A percentile compares a stretch with the other conserved stretches of the same genome.
phyloP scores from a whole-genome alignment of 2,888 invertebrate species.

The Watsonalla cultraria region DNA sequence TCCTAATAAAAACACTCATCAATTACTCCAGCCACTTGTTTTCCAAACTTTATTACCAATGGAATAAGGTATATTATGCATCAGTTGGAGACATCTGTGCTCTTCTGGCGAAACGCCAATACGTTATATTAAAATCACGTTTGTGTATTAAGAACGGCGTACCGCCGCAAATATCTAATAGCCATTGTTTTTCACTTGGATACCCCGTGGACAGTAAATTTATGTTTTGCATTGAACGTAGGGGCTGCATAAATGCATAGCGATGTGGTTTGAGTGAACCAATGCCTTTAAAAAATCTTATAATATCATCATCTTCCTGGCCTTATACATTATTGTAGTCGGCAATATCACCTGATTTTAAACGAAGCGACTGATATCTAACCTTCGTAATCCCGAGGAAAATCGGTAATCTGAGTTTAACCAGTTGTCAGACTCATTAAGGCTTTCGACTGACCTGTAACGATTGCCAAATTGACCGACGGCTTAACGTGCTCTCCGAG shows the following conservation, averaged over 20 bases:
- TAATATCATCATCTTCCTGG: no score
- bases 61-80: conserved; percentile 8
- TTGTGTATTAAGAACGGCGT: conserved; percentile 7
- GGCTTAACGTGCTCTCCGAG: no score
- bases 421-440: no score
- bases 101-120: conserved; percentile 10
- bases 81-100: conserved; percentile 9
- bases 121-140: conserved; percentile 16
- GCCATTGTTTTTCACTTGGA: neutral
- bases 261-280: no score
- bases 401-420: no score
- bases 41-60: neutral
- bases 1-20: neutral
- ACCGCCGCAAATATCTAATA: neutral
- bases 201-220: neutral
- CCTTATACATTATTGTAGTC: no score
- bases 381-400: no score
- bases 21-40: neutral
- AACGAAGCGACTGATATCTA: no score
- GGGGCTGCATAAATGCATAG: neutral
- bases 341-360: no score
- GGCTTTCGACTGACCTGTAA: no score
- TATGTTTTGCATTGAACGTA: neutral
- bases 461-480: no score
- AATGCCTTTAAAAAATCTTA: no score